A percentile compares a stretch with the other conserved stretches of the same genome.
These are phyloP conservation scores for Euclidia mi DNA, from an alignment of 2,888 invertebrate species.

Conservation along the genomic window DNA sequence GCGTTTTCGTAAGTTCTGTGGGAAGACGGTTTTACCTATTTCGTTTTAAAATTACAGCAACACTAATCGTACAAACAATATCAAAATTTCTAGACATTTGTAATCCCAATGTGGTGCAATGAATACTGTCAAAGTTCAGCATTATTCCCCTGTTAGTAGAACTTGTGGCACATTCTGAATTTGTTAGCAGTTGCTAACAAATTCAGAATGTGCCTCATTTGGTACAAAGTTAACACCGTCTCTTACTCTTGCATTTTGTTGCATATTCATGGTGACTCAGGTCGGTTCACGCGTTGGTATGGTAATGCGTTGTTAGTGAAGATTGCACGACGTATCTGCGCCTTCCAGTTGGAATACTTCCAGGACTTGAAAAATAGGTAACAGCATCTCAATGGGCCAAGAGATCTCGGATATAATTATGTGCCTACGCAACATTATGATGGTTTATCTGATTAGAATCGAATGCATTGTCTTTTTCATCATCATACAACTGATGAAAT, in stretches of 20 bases:
- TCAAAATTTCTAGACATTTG: too few relatives aligned
- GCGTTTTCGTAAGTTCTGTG: too few relatives aligned
- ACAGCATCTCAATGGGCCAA: background rate
- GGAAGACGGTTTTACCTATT: too few relatives aligned
- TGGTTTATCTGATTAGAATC: too few relatives aligned
- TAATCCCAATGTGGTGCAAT: background rate
- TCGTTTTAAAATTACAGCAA: too few relatives aligned
- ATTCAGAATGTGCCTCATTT: slow-evolving; percentile 60
- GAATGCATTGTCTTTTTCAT: too few relatives aligned
- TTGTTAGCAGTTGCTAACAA: slow-evolving; percentile 46
- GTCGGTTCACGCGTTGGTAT: slow-evolving; percentile 33
- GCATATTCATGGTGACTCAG: slow-evolving; percentile 61
- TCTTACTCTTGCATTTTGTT: slow-evolving; percentile 40
- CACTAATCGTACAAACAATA: too few relatives aligned
- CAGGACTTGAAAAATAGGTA: slow-evolving; percentile 7
- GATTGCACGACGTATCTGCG: slow-evolving; percentile 18
- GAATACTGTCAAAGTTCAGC: slow-evolving; percentile 15
- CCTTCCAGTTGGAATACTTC: slow-evolving; percentile 14
- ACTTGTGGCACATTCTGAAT: too few relatives aligned
- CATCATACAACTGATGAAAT: too few relatives aligned
- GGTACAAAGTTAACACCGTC: too few relatives aligned
- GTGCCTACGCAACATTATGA: too few relatives aligned
- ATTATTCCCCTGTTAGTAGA: slow-evolving; percentile 21
- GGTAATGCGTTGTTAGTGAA: slow-evolving; percentile 35
- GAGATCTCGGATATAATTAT: too few relatives aligned